Percentiles rank a stretch among this genome's conserved stretches.
Conservation (phyloP, 2,113 vertebrate species). For the Phalacrocorax pelagicus region DNA sequence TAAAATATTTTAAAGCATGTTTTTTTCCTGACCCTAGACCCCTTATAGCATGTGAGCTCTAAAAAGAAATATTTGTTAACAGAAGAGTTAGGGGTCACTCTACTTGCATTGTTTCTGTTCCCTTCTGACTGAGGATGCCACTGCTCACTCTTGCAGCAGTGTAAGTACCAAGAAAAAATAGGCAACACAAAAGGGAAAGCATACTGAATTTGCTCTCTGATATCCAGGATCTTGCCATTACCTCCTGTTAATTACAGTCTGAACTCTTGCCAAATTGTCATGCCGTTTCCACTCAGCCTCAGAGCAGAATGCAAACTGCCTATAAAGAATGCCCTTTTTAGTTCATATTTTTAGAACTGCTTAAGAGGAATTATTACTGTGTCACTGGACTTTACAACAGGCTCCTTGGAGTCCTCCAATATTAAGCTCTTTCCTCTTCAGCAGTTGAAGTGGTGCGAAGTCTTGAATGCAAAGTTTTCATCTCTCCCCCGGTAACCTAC, state of each 20-base stretch:
- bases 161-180: not conserved
- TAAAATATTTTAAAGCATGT: not conserved
- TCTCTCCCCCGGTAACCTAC: not conserved
- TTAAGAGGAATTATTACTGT: conserved; percentile 30
- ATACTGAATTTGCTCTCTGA: not conserved
- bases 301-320: conserved; percentile 32
- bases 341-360: conserved; percentile 50
- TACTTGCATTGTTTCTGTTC: not conserved
- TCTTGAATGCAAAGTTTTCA: not conserved
- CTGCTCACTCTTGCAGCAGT: not conserved
- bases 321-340: conserved; percentile 21
- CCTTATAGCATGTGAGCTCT: not conserved
- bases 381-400: conserved; percentile 18
- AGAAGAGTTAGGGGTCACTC: not conserved
- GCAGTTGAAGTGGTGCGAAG: not conserved
- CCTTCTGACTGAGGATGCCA: not conserved
- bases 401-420: not conserved
- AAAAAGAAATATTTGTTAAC: not conserved
- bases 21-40: not conserved
- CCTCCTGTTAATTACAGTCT: conserved; percentile 43
- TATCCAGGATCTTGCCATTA: not conserved
- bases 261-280: not conserved
- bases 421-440: not conserved
- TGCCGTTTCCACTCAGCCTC: conserved; percentile 25
- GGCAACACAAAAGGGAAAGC: not conserved